Evolutionary conservation across 2,888 invertebrate species (phyloP).

Genomic region (Hylaea fasciaria): DNA sequence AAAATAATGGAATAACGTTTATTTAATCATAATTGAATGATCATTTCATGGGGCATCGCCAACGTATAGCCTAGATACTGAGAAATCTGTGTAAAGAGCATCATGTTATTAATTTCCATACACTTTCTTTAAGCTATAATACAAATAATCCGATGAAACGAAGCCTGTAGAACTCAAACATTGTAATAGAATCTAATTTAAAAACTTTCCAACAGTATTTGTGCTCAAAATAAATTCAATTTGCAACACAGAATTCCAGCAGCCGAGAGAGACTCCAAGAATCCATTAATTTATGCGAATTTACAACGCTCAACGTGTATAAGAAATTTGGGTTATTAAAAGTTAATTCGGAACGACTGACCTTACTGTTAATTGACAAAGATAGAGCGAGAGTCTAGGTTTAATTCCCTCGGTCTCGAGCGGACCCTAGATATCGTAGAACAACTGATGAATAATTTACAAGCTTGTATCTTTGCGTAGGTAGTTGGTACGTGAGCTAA

Average conservation of each 20-base stretch:
- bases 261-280: constrained; percentile 12
- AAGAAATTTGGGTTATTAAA: constrained; percentile 7
- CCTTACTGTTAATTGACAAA: constrained; percentile 48
- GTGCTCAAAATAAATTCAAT: constrained; percentile 17
- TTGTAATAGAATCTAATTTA: constrained; percentile 21
- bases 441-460: constrained; percentile 53
- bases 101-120: too few species aligned
- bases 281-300: constrained; percentile 15
- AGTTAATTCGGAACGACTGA: constrained; percentile 8
- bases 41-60: too few species aligned
- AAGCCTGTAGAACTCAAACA: constrained; percentile 17
- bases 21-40: too few species aligned
- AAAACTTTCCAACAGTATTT: constrained; percentile 22
- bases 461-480: constrained; percentile 47
- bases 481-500: constrained; percentile 48
- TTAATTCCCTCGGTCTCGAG: constrained; percentile 39
- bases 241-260: constrained; percentile 13
- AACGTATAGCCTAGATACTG: too few species aligned
- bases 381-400: constrained; percentile 47
- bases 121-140: neutral
- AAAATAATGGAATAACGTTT: too few species aligned
- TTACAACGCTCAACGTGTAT: constrained; percentile 2
- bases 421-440: constrained; percentile 44
- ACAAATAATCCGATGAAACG: constrained; percentile 11
- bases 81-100: too few species aligned